These are phyloP conservation scores for Andricus curvator DNA, from an alignment of 2,888 invertebrate genomes.

Conservation along the genomic window DNA sequence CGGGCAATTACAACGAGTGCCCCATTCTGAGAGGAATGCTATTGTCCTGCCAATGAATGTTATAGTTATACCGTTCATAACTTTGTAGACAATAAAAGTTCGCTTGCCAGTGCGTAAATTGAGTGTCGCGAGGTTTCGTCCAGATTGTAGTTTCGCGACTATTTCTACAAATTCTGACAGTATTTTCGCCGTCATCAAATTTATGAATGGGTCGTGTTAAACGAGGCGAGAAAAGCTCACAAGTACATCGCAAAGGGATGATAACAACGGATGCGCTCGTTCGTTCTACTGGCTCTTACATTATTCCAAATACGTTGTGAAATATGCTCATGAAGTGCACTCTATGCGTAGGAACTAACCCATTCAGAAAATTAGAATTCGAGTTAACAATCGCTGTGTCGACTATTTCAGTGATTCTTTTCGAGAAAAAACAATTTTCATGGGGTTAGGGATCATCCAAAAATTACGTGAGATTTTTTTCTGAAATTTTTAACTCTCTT, in stretches of 20 bases:
- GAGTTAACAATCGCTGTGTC: too few species aligned
- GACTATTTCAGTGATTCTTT: too few species aligned
- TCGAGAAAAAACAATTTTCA: too few species aligned
- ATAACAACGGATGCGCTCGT: slow-evolving; percentile 59
- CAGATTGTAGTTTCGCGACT: neutral
- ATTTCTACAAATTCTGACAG: slow-evolving; percentile 48
- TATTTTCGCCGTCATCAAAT: slow-evolving; percentile 62
- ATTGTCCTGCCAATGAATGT: neutral
- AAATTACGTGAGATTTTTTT: too few species aligned
- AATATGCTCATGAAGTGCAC: neutral
- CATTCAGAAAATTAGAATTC: too few species aligned
- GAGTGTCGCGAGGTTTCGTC: neutral
- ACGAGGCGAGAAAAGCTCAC: slow-evolving; percentile 70
- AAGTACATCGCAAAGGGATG: slow-evolving; percentile 67
- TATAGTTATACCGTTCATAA: neutral
- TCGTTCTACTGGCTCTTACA: slow-evolving; percentile 1
- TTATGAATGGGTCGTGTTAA: slow-evolving; percentile 68
- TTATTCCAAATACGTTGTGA: neutral
- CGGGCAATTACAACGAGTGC: neutral
- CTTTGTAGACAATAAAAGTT: neutral
- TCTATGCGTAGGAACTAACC: too few species aligned
- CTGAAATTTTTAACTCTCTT: too few species aligned
- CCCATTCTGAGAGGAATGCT: neutral
- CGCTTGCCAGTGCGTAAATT: slow-evolving; percentile 1
- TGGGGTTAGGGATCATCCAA: too few species aligned